These are phyloP conservation scores for Eupithecia pulchellata DNA, from an alignment of 2,888 invertebrate species.

Conservation along the genomic window DNA sequence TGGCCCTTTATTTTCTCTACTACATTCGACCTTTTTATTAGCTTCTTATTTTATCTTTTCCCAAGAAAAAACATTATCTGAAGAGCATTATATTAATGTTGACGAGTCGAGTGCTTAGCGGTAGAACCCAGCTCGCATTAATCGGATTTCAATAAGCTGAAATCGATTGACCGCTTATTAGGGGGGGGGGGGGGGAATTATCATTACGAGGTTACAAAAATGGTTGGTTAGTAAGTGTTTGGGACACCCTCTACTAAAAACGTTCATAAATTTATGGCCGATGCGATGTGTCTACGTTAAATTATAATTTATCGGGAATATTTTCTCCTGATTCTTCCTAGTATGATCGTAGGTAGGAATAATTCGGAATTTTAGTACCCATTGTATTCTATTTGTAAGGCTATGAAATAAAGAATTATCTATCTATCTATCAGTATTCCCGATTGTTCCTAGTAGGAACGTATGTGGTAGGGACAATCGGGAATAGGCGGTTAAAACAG, in stretches of 20 bases:
- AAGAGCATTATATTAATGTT: background rate
- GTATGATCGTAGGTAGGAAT: no score
- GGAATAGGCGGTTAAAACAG: no score
- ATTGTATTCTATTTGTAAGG: no score
- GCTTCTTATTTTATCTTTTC: background rate
- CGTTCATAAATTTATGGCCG: background rate
- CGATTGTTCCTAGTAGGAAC: no score
- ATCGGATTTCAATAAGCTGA: slow-evolving; percentile 48
- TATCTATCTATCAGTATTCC: no score
- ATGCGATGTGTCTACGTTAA: no score
- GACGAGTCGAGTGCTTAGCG: background rate
- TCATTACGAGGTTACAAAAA: slow-evolving; percentile 15
- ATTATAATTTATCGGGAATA: no score
- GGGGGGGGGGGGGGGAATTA: slow-evolving; percentile 23
- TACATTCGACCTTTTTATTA: background rate
- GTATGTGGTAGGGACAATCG: no score
- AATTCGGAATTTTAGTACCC: no score
- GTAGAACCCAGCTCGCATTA: slow-evolving; percentile 37
- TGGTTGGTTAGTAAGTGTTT: background rate
- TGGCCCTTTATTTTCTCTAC: background rate
- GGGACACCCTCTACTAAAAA: background rate
- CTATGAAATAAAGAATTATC: no score
- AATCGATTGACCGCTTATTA: slow-evolving; percentile 49
- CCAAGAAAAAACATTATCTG: background rate
- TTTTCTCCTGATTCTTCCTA: no score